Evolutionary conservation across 2,113 vertebrate species (phyloP).

Genomic region (Neoarius graeffei): DNA sequence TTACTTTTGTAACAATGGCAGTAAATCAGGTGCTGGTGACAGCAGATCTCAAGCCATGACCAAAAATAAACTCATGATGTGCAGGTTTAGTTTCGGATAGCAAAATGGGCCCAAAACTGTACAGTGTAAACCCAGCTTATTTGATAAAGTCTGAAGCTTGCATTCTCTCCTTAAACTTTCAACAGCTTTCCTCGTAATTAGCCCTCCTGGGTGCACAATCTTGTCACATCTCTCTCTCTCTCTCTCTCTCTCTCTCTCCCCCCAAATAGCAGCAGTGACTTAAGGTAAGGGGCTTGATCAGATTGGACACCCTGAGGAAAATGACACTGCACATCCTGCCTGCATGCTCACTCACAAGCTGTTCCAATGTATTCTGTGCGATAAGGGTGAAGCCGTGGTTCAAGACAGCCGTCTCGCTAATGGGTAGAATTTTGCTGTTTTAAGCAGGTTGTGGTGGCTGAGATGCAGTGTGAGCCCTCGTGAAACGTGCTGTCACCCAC

Average conservation of each 20-base stretch:
- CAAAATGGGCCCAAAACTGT: not conserved
- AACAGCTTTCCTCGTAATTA: conserved; percentile 36
- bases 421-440: not conserved
- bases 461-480: conserved; percentile 5
- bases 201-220: conserved; percentile 30
- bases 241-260: not conserved
- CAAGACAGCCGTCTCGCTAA: not conserved
- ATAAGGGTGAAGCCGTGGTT: not conserved
- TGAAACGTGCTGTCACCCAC: not conserved
- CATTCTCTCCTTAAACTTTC: conserved; percentile 9
- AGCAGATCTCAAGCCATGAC: not conserved
- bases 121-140: not conserved
- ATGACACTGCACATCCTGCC: not conserved
- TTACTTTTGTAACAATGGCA: not conserved
- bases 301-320: conserved; percentile 8
- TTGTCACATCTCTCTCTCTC: conserved; percentile 8
- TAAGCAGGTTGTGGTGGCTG: conserved; percentile 6
- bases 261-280: not conserved
- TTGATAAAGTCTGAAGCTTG: not conserved
- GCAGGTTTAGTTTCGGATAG: not conserved
- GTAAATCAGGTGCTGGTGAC: not conserved
- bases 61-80: not conserved
- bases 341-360: not conserved
- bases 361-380: not conserved
- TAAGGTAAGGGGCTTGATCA: conserved; percentile 10